Conservation (phyloP, 2,113 vertebrate species). For the Cnemophilus loriae region DNA sequence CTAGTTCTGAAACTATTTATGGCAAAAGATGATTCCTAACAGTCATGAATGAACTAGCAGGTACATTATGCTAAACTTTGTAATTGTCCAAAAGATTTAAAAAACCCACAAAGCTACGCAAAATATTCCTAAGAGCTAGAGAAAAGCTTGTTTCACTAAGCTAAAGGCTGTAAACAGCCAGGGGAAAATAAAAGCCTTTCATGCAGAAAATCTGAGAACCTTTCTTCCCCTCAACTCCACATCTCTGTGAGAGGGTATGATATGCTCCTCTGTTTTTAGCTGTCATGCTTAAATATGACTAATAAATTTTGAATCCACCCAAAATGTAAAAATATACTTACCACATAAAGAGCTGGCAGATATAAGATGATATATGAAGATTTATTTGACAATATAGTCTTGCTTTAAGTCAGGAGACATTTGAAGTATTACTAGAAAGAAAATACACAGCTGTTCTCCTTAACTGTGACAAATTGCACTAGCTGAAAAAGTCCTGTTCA, state of each 20-base stretch:
- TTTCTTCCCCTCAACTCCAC: background rate
- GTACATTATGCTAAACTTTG: background rate
- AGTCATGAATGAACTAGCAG: background rate
- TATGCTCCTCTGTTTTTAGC: background rate
- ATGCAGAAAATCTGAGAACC: background rate
- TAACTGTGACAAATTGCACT: background rate
- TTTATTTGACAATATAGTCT: background rate
- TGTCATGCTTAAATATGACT: background rate
- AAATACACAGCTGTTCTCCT: background rate
- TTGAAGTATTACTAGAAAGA: background rate
- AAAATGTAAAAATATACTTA: slow-evolving; percentile 1
- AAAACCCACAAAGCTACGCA: background rate
- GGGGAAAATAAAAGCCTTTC: background rate
- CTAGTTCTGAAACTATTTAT: background rate
- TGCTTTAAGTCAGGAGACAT: background rate
- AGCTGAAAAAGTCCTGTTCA: background rate
- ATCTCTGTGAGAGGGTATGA: background rate
- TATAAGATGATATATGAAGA: background rate
- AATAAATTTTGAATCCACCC: background rate
- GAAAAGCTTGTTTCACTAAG: background rate
- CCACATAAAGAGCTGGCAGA: background rate
- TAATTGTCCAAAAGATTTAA: background rate
- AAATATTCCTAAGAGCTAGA: background rate
- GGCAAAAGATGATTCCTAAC: background rate
- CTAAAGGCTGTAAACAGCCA: background rate